Evolutionary conservation across 1,140 invertebrate genomes (phyloP).

Genomic region (Episyrphus balteatus): DNA sequence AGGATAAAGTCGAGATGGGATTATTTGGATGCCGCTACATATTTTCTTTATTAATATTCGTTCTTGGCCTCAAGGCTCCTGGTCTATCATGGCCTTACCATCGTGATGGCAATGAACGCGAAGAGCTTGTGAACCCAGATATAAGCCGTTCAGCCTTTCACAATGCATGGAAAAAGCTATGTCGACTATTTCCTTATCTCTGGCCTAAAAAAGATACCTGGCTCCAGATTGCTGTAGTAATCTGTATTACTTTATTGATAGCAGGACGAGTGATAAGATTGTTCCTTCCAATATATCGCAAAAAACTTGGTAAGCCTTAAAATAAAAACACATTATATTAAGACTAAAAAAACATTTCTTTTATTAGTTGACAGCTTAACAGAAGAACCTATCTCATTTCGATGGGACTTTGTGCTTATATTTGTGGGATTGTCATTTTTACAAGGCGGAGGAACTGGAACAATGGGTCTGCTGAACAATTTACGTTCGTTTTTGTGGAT

Average conservation of each 20-base stretch:
- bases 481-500: constrained; percentile 89
- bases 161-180: constrained; percentile 67
- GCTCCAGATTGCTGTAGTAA: constrained; percentile 71
- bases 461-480: constrained; percentile 90
- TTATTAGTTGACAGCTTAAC: constrained; percentile 67
- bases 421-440: constrained; percentile 84
- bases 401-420: constrained; percentile 81
- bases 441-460: constrained; percentile 81
- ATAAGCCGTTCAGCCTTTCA: constrained; percentile 54
- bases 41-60: constrained; percentile 65
- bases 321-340: constrained; percentile 3
- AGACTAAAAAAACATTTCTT: constrained; percentile 3
- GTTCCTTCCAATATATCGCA: constrained; percentile 88
- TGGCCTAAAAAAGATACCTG: constrained; percentile 77
- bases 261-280: constrained; percentile 83
- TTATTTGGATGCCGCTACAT: constrained; percentile 76
- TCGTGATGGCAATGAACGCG: constrained; percentile 15
- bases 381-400: constrained; percentile 45
- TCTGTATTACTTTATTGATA: constrained; percentile 69
- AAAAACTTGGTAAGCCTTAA: constrained; percentile 57
- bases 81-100: constrained; percentile 51
- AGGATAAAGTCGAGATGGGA: constrained; percentile 75
- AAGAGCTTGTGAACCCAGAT: constrained; percentile 1
- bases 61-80: constrained; percentile 78
- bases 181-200: constrained; percentile 75